phyloP scores from a whole-genome alignment of 2,888 invertebrate species.

The Atrina japonica region DNA sequence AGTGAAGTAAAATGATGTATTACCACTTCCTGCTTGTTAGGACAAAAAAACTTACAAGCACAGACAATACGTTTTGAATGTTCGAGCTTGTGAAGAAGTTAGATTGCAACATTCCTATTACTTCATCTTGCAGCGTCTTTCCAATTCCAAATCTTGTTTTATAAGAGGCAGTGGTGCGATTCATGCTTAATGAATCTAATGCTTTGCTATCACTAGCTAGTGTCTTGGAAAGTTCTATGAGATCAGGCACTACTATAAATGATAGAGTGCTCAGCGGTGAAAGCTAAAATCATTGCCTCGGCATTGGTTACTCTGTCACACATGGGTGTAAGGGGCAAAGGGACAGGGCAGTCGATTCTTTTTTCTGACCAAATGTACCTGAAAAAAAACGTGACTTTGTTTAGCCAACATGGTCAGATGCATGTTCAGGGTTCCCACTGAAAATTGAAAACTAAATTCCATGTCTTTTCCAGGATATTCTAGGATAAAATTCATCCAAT shows the following conservation, averaged over 20 bases:
- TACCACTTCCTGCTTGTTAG: not conserved
- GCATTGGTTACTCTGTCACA: constrained; percentile 12
- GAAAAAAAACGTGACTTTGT: no score
- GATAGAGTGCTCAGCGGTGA: constrained; percentile 25
- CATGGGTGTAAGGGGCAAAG: not conserved
- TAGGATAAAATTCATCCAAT: no score
- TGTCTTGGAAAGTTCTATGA: constrained; percentile 21
- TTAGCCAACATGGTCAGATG: no score
- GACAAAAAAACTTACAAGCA: constrained; percentile 42
- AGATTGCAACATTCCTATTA: constrained; percentile 12
- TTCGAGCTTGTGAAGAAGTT: constrained; percentile 37
- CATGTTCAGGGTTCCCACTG: no score
- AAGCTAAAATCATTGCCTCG: constrained; percentile 27
- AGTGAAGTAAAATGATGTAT: no score
- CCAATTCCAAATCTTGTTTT: constrained; percentile 36
- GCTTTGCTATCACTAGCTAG: constrained; percentile 32
- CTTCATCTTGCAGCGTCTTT: constrained; percentile 24
- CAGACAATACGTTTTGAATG: constrained; percentile 38
- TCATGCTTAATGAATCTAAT: constrained; percentile 24
- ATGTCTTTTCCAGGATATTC: no score
- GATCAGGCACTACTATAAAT: constrained; percentile 21
- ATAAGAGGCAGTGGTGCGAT: constrained; percentile 41
- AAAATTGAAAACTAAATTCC: no score
- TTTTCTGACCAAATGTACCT: no score
- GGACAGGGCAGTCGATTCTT: no score